These are phyloP conservation scores for Lobophora halterata DNA, from an alignment of 2,888 invertebrate species.

Conservation along the genomic window DNA sequence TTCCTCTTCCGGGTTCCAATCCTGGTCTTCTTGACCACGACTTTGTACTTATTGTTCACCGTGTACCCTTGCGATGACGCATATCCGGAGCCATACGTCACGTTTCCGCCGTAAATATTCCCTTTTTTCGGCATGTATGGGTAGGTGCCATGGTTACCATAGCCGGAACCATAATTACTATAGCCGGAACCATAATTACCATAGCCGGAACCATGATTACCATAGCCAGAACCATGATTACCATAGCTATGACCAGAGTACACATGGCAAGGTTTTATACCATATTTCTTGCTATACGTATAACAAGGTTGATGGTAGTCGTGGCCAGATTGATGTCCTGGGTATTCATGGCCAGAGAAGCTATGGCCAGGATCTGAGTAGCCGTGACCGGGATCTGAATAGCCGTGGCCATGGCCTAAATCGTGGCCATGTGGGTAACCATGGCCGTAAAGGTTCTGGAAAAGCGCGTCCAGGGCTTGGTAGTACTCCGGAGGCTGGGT, in stretches of 20 bases:
- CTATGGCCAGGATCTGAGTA: too few relatives aligned
- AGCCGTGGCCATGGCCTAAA: conserved; percentile 1
- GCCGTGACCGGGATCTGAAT: too few relatives aligned
- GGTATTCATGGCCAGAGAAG: too few relatives aligned
- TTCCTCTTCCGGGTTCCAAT: conserved; percentile 39
- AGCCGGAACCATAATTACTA: conserved; percentile 10
- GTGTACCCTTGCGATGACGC: conserved; percentile 56
- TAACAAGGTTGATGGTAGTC: conserved; percentile 11
- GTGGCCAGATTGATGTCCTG: too few relatives aligned
- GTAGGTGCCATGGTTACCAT: conserved; percentile 20
- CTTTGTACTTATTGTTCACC: conserved; percentile 54
- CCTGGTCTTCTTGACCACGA: conserved; percentile 59
- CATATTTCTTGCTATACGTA: conserved; percentile 15
- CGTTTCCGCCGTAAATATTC: conserved; percentile 44
- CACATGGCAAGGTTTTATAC: conserved; percentile 15
- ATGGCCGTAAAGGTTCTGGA: conserved; percentile 52
- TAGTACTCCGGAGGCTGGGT: conserved; percentile 70
- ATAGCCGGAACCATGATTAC: conserved; percentile 11
- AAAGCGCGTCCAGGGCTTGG: conserved; percentile 61
- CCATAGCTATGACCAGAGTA: not conserved
- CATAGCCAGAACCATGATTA: conserved; percentile 8
- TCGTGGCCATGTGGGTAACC: conserved; percentile 14
- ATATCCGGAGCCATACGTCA: conserved; percentile 42
- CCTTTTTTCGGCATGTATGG: conserved; percentile 41
- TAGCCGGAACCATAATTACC: conserved; percentile 11